A percentile compares a stretch with the other conserved stretches of the same genome.
phyloP scores from a whole-genome alignment of 2,888 invertebrate genomes.

The Autographa gamma region DNA sequence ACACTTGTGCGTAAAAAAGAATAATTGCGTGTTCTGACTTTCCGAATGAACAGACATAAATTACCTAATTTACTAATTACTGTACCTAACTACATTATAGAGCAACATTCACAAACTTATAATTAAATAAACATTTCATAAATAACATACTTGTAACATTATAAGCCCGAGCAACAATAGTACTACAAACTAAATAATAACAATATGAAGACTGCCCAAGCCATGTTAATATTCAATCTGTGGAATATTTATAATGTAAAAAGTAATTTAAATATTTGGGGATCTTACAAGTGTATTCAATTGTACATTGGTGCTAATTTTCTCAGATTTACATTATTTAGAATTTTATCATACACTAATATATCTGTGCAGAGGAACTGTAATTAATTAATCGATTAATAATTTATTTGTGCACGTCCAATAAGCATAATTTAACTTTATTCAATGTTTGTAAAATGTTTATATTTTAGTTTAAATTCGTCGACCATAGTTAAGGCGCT shows the following conservation, averaged over 20 bases:
- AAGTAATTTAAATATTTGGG: neutral
- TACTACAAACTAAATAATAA: too few relatives aligned
- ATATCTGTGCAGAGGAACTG: neutral
- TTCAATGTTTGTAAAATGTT: neutral
- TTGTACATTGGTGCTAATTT: neutral
- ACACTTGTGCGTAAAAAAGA: too few relatives aligned
- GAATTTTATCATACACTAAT: neutral
- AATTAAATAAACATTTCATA: neutral
- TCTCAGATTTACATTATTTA: neutral
- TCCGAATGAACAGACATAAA: too few relatives aligned
- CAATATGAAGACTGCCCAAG: neutral
- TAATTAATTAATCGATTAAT: neutral
- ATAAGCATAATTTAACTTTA: neutral
- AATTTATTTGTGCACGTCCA: neutral
- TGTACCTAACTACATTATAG: too few relatives aligned
- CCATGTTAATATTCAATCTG: neutral
- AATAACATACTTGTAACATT: neutral
- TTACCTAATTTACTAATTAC: too few relatives aligned
- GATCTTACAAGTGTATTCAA: neutral
- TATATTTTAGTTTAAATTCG: neutral
- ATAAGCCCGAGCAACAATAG: neutral
- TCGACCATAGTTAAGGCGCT: neutral
- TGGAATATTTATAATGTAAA: neutral
- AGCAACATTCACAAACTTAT: too few relatives aligned
- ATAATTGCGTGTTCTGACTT: too few relatives aligned